A percentile compares a stretch with the other conserved stretches of the same genome.
phyloP scores from a whole-genome alignment of 2,888 invertebrate genomes.

The Tetrapedia diversipes region DNA sequence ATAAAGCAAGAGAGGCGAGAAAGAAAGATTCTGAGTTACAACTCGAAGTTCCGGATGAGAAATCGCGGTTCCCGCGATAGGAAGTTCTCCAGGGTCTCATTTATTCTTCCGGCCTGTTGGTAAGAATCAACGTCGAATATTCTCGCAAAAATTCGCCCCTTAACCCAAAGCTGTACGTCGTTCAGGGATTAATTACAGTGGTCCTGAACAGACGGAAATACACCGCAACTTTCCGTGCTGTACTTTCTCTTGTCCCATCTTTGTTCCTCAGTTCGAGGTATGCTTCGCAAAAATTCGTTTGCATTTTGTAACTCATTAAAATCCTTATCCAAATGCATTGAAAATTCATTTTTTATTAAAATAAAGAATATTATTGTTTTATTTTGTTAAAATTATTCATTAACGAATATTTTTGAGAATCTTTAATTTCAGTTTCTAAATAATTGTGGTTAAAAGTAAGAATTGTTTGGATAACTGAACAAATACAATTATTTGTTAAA shows the following conservation, averaged over 20 bases:
- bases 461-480: too few relatives aligned
- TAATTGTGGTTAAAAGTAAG: too few relatives aligned
- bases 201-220: constrained; percentile 38
- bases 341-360: background rate
- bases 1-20: too few relatives aligned
- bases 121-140: constrained; percentile 56
- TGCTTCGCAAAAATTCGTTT: background rate
- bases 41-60: constrained; percentile 37
- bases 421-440: too few relatives aligned
- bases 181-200: constrained; percentile 56
- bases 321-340: background rate
- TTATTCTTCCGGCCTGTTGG: constrained; percentile 55
- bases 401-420: too few relatives aligned
- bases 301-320: background rate
- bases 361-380: too few relatives aligned
- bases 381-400: too few relatives aligned
- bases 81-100: constrained; percentile 45
- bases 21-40: constrained; percentile 33
- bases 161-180: constrained; percentile 30
- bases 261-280: background rate
- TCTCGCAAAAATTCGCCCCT: constrained; percentile 41
- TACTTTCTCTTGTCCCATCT: background rate
- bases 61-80: constrained; percentile 31
- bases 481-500: too few relatives aligned
- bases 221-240: constrained; percentile 4